Evolutionary conservation across 1,140 invertebrate species (phyloP), one percentile per base, ranked within the genome.

Genomic region (Cotesia chilonis): DNA sequence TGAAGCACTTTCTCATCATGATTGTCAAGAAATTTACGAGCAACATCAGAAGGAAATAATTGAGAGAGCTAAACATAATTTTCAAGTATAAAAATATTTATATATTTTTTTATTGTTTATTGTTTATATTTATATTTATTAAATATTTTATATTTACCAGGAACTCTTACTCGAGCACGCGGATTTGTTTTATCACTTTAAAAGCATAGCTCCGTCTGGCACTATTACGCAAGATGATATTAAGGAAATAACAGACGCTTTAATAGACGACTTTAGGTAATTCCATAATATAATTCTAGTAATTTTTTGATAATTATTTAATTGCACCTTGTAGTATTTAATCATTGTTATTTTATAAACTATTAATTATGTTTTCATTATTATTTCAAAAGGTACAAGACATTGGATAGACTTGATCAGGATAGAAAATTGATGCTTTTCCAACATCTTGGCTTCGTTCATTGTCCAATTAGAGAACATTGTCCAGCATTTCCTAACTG

Each of bases 191-290:
- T 94, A 96, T 84, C 95, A 96, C 83, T 95, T 96, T 80, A 96
- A 96, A 82, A 94, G 93, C 79, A 92, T 95, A 79, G 95, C 95
- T 73, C 94, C 95, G 4, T 92, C 94, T 14, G 94, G 94, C 51
- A 95, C 95, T 17, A 94, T 98, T 71, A 98, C 96, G 0, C 95
- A 96, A 84, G 95, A 97, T 78, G 95, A 98, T 85, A 94, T 98
- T 71, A 94, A 96, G 82, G 94, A 96, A 86, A 97, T 98, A 66
- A 96, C 94, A 1, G 94, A 97, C 85, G 93, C 95, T 36, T 88
- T 98, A 36, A 92, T 96, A 81, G 95, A 97, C 80, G 96, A 98
- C 86, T 95, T 94, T 78, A 93, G 94, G 92, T 94, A 83, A 80
- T 73, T 76, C 7, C 37, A 66, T 4, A 60, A 70, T 71, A 0